Evolutionary conservation across 2,113 vertebrate genomes (phyloP), one percentile per base, ranked within the genome.

Genomic region (Ptychochromis oligacanthus): DNA sequence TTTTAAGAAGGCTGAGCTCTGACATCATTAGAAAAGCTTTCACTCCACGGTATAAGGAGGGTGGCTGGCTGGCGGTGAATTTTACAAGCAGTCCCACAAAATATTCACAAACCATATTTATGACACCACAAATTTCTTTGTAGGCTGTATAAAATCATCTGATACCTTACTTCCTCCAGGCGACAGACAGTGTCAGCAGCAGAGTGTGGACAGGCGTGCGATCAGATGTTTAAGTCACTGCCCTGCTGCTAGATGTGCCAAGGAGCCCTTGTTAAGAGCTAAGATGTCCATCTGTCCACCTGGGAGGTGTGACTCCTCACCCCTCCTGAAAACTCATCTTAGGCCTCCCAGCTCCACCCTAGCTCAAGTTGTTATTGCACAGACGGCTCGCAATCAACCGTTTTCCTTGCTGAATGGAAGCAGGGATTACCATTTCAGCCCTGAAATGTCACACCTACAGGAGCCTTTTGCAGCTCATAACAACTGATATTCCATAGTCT

Each of bases 211-310:
- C 82, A 57, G 81, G 79, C 77, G 58, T 43, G 72, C 9, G n/a
- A 91, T 92, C 81, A 84, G 89, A 89, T 84, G 81, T 88, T 87
- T 75, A 88, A 87, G 92, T 89, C 85, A 58, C 64, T 18, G 40
- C 58, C 86, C 81, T 82, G 88, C 90, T 83, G 88, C 58, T 59
- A 31, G 60, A 56, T 38, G 28, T 61, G 77, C 79, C 85, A 82
- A 61, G 20, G 55, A 83, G 83, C 58, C 49, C 83, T 85, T 55
- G 87, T 90, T 90, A 90, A 89, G 85, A 86, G 76, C 86, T 87
- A 76, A 90, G 86, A 81, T 58, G 84, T 90, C 90, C 89, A 93
- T 92, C 92, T 92, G 90, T 90, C 89, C 83, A 83, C 88, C 84
- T 38, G 77, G 34, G 87, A 80, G 75, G 74, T 14, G 36, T 2